Percentiles rank a stretch among this genome's conserved stretches.
Evolutionary conservation across 2,888 invertebrate genomes (phyloP).

Genomic region (Micoletzkya japonica): DNA sequence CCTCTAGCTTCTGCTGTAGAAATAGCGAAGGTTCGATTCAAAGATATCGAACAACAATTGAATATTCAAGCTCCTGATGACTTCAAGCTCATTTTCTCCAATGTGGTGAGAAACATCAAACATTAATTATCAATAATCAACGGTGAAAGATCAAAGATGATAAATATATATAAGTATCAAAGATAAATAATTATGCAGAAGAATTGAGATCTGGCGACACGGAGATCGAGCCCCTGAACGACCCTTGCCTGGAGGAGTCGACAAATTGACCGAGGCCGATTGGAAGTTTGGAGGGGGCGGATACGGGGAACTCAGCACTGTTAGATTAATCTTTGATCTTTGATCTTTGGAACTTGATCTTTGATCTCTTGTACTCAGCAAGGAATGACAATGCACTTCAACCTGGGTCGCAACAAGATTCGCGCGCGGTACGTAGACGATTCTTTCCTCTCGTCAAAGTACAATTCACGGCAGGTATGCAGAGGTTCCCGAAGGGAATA

Average conservation of each 20-base stretch:
- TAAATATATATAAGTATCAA: no score
- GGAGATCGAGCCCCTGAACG: slow-evolving; percentile 27
- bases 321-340: slow-evolving; percentile 21
- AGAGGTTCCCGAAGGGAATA: no score
- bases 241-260: slow-evolving; percentile 17
- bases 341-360: background rate
- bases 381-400: slow-evolving; percentile 13
- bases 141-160: no score
- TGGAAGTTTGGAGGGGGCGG: slow-evolving; percentile 50
- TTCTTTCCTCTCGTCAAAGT: background rate
- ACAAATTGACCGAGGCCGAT: slow-evolving; percentile 36
- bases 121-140: no score
- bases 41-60: no score
- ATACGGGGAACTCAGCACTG: slow-evolving; percentile 46
- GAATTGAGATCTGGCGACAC: slow-evolving; percentile 33
- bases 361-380: background rate
- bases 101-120: no score
- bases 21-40: no score
- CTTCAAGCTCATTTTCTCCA: no score
- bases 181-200: no score
- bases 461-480: background rate
- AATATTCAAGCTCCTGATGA: no score
- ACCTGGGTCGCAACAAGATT: background rate
- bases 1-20: no score
- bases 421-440: background rate